Conservation (phyloP, 2,113 vertebrate species). For the Bambusicola thoracicus region DNA sequence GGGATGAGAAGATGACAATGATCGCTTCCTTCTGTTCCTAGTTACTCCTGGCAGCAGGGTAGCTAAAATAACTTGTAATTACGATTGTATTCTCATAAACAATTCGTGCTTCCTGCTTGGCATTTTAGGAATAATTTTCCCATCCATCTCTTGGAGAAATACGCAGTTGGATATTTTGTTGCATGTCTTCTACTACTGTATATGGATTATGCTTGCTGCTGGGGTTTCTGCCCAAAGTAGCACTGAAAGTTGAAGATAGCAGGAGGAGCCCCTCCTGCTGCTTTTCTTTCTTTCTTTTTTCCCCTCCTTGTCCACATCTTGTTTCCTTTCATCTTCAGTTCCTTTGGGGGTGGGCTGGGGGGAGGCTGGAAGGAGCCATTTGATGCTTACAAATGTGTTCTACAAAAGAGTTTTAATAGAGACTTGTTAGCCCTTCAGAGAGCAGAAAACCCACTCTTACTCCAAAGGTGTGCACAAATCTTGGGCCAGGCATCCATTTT, state of each 20-base stretch:
- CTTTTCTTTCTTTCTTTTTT: neutral
- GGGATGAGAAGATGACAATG: neutral
- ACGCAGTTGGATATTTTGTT: neutral
- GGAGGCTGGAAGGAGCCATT: neutral
- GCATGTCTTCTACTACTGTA: neutral
- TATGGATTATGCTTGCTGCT: neutral
- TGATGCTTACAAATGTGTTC: neutral
- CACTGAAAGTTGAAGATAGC: neutral
- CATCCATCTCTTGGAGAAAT: neutral
- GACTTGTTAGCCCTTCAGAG: neutral
- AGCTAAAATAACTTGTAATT: constrained; percentile 49
- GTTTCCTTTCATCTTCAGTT: neutral
- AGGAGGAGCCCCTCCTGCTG: neutral
- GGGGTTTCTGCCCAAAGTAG: neutral
- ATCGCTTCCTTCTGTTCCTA: neutral
- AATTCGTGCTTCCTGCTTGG: neutral
- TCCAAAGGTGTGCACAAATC: neutral
- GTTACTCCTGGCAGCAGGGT: constrained; percentile 37
- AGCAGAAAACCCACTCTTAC: neutral
- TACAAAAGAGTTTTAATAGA: neutral
- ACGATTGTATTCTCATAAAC: neutral
- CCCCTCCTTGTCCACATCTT: neutral
- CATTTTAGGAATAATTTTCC: neutral
- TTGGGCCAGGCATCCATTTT: neutral
- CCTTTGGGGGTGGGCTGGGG: neutral